Evolutionary conservation across 2,113 vertebrate genomes (phyloP).

Genomic region (Heptranchias perlo): DNA sequence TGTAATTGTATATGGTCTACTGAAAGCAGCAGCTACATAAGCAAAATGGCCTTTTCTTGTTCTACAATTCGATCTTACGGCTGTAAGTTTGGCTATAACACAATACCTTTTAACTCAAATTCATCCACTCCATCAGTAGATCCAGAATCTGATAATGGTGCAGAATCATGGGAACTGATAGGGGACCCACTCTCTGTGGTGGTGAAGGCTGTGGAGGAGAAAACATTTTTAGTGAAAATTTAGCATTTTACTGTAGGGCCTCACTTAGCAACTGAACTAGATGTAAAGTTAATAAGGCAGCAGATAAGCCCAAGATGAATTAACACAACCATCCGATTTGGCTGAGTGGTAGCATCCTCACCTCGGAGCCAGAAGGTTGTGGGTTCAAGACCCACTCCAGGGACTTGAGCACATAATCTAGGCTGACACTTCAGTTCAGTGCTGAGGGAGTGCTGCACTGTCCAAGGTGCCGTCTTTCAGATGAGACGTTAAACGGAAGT

Average conservation of each 20-base stretch:
- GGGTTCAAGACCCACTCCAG: neutral
- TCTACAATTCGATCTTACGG: no score
- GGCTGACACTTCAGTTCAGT: neutral
- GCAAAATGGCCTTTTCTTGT: neutral
- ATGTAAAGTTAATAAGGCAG: neutral
- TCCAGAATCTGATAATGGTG: conserved; percentile 74
- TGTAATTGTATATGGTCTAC: neutral
- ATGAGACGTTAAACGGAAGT: neutral
- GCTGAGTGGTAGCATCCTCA: neutral
- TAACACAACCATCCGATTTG: neutral
- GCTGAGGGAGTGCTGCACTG: neutral
- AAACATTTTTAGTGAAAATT: neutral
- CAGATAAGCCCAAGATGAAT: neutral
- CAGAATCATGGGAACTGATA: conserved; percentile 78
- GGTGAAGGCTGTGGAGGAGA: conserved; percentile 58
- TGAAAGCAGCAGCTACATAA: neutral
- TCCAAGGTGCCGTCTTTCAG: neutral
- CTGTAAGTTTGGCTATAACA: neutral
- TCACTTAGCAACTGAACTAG: neutral
- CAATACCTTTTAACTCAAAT: conserved; percentile 78
- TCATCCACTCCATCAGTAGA: conserved; percentile 80
- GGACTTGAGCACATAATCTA: neutral
- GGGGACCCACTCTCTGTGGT: conserved; percentile 80
- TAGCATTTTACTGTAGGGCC: neutral
- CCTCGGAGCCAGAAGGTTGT: neutral